Evolutionary conservation across 2,888 invertebrate species (phyloP).

Genomic region (Gortyna flavago): DNA sequence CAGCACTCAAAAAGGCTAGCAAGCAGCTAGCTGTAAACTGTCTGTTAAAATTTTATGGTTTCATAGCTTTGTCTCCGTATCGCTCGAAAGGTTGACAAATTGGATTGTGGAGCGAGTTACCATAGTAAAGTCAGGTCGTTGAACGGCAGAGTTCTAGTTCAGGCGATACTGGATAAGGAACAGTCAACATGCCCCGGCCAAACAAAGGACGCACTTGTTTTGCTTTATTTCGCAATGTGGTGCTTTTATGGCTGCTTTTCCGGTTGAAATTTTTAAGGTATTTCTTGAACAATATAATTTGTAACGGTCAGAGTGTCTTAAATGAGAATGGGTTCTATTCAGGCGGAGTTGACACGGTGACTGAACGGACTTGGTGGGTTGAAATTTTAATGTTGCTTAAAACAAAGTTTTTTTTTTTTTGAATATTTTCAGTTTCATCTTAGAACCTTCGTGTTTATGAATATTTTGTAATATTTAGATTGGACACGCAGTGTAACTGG

Average conservation of each 20-base stretch:
- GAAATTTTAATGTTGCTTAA: background rate
- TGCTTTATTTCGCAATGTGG: constrained; percentile 84
- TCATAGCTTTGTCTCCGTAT: constrained; percentile 37
- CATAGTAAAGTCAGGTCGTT: constrained; percentile 79
- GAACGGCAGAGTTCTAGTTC: constrained; percentile 81
- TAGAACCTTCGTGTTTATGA: background rate
- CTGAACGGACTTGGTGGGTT: background rate
- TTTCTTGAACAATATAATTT: constrained; percentile 62
- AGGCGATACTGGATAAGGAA: constrained; percentile 87
- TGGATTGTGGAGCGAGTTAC: constrained; percentile 64
- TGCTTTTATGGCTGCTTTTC: constrained; percentile 81
- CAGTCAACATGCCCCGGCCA: constrained; percentile 84
- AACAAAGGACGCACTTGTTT: constrained; percentile 87
- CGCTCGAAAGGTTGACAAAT: constrained; percentile 50
- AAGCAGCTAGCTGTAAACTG: constrained; percentile 35
- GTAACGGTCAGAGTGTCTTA: constrained; percentile 47
- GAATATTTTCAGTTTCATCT: background rate
- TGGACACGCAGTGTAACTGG: too few species aligned
- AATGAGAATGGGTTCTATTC: constrained; percentile 25
- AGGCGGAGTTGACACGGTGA: constrained; percentile 10
- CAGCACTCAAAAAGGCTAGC: constrained; percentile 7
- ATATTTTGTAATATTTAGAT: background rate
- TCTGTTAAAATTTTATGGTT: constrained; percentile 50
- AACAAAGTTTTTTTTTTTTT: background rate
- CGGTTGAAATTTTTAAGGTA: constrained; percentile 74